Percentiles rank a stretch among this genome's conserved stretches.
Conservation (phyloP, 2,888 invertebrate genomes). For the Electrophaes corylata region DNA sequence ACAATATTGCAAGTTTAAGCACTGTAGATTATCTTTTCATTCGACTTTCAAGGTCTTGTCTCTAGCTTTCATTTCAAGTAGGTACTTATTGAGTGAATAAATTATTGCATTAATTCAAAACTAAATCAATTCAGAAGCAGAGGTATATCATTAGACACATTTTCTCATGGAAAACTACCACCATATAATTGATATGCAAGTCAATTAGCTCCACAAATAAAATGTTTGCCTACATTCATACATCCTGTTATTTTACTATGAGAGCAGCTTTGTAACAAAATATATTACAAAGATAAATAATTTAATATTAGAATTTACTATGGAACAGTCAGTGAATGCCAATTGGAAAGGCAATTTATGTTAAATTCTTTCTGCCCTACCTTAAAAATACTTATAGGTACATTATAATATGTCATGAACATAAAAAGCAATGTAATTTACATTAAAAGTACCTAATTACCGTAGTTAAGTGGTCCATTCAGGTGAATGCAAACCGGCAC, state of each 20-base stretch:
- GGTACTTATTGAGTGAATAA: slow-evolving; percentile 48
- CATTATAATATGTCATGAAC: slow-evolving; percentile 67
- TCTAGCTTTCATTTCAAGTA: slow-evolving; percentile 45
- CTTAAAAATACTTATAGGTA: slow-evolving; percentile 54
- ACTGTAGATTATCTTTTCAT: slow-evolving; percentile 37
- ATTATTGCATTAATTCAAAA: slow-evolving; percentile 57
- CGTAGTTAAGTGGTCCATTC: slow-evolving; percentile 58
- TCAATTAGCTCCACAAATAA: slow-evolving; percentile 41
- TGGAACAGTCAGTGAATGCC: slow-evolving; percentile 69
- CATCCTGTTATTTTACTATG: slow-evolving; percentile 24
- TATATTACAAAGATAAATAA: slow-evolving; percentile 49
- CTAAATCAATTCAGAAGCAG: slow-evolving; percentile 54
- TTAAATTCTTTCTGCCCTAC: slow-evolving; percentile 56
- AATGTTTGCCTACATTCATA: slow-evolving; percentile 16
- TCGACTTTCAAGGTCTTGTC: slow-evolving; percentile 44
- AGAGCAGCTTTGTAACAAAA: slow-evolving; percentile 50
- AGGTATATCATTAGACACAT: slow-evolving; percentile 53
- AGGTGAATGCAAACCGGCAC: slow-evolving; percentile 67
- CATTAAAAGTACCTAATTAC: slow-evolving; percentile 52
- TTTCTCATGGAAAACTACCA: slow-evolving; percentile 49
- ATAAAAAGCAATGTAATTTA: slow-evolving; percentile 62
- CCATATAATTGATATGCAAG: slow-evolving; percentile 61
- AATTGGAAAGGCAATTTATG: slow-evolving; percentile 69
- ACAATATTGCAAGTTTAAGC: slow-evolving; percentile 52
- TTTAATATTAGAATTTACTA: slow-evolving; percentile 52